phyloP scores from a whole-genome alignment of 2,888 invertebrate species.

The Mythimna lalbum region DNA sequence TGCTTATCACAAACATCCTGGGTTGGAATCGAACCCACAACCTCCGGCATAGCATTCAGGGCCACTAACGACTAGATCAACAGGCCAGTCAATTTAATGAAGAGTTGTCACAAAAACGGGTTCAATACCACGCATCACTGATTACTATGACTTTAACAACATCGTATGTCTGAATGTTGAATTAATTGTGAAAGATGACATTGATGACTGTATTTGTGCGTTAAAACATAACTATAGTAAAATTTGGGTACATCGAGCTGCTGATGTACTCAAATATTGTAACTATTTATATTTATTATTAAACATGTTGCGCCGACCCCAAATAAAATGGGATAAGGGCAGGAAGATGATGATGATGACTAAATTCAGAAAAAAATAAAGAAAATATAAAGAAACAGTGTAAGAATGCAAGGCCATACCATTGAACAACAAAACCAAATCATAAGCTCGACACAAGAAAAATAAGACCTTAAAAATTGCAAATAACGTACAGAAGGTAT shows the following conservation, averaged over 20 bases:
- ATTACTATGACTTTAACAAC: slow-evolving; percentile 39
- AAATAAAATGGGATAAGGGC: too few species aligned
- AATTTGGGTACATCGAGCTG: neutral
- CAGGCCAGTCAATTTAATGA: too few species aligned
- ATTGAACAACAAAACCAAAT: neutral
- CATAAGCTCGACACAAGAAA: slow-evolving; percentile 2
- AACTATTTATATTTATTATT: neutral
- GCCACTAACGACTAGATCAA: too few species aligned
- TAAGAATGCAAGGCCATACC: neutral
- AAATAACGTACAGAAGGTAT: neutral
- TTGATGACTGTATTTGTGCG: neutral
- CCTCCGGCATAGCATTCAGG: too few species aligned
- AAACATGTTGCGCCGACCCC: too few species aligned
- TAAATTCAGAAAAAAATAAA: neutral
- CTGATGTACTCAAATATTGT: slow-evolving; percentile 1
- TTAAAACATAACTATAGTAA: neutral
- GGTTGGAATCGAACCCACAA: too few species aligned
- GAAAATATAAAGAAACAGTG: neutral
- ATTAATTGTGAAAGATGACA: slow-evolving; percentile 22
- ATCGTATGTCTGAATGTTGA: slow-evolving; percentile 28
- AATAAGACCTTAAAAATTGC: slow-evolving; percentile 1
- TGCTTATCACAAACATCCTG: too few species aligned
- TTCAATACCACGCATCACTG: slow-evolving; percentile 27
- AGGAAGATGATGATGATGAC: too few species aligned
- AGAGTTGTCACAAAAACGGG: slow-evolving; percentile 14